Conservation (phyloP, 2,113 vertebrate species). For the Osmerus eperlanus region DNA sequence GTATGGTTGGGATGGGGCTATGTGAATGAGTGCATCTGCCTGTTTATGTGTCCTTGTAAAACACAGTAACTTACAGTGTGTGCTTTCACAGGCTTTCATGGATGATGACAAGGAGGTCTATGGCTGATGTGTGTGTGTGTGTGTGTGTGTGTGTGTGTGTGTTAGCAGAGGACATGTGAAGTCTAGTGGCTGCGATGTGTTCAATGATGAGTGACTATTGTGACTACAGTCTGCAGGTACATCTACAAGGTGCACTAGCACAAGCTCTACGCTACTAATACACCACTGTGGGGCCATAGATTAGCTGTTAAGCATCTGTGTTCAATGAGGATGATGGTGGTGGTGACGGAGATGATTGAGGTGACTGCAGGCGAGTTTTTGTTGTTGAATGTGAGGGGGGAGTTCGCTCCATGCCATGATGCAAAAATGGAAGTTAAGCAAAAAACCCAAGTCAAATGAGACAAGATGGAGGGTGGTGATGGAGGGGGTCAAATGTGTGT, state of each 20-base stretch:
- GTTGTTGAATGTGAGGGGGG: slow-evolving; percentile 36
- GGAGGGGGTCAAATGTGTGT: slow-evolving; percentile 57
- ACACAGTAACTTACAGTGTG: not conserved
- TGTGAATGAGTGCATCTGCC: not conserved
- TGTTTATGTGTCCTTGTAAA: no score
- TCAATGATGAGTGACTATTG: slow-evolving; percentile 3
- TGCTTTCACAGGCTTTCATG: not conserved
- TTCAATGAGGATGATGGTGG: slow-evolving; percentile 42
- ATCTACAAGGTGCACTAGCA: not conserved
- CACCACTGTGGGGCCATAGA: slow-evolving; percentile 52
- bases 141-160: no score
- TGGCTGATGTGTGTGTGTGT: not conserved
- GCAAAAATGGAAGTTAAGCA: slow-evolving; percentile 50
- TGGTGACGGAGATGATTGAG: slow-evolving; percentile 31
- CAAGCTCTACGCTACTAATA: slow-evolving; percentile 28
- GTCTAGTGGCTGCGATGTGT: slow-evolving; percentile 4
- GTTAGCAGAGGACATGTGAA: not conserved
- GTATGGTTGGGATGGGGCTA: not conserved
- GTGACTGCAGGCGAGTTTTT: slow-evolving; percentile 48
- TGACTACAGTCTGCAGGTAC: not conserved
- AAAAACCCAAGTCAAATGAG: slow-evolving; percentile 44
- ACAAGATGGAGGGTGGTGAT: slow-evolving; percentile 34
- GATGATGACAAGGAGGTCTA: not conserved
- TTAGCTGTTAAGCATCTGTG: slow-evolving; percentile 58
- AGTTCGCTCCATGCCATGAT: slow-evolving; percentile 65